Evolutionary conservation across 2,888 invertebrate species (phyloP).

Genomic region (Dromius quadrimaculatus): DNA sequence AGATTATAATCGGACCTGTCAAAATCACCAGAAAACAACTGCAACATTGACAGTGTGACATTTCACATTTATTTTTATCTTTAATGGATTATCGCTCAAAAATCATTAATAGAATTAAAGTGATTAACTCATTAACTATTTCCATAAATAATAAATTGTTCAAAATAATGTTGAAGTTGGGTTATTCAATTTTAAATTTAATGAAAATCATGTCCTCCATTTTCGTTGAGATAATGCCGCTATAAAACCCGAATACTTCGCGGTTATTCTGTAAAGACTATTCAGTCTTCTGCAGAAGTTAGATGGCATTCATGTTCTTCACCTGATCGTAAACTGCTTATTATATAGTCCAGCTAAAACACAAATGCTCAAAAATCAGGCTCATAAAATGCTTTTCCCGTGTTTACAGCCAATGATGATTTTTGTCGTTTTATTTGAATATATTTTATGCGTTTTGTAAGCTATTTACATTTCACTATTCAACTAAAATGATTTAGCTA

Average conservation of each 20-base stretch:
- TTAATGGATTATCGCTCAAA: conserved; percentile 35
- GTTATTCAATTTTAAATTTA: neutral
- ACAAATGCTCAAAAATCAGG: conserved; percentile 31
- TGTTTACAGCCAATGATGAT: conserved; percentile 31
- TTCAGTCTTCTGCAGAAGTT: conserved; percentile 19
- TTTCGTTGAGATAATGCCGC: conserved; percentile 8
- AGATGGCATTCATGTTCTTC: conserved; percentile 28
- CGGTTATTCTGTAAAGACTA: neutral
- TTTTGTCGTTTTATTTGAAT: conserved; percentile 30
- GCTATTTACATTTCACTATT: conserved; percentile 48
- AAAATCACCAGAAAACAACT: conserved; percentile 29
- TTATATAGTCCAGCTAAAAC: conserved; percentile 38
- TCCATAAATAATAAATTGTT: neutral
- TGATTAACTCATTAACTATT: no score
- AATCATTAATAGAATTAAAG: conserved; percentile 31
- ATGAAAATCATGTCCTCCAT: neutral
- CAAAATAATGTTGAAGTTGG: neutral
- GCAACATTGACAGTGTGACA: conserved; percentile 12
- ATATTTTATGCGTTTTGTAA: conserved; percentile 36
- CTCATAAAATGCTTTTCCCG: conserved; percentile 24
- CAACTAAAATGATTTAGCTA: conserved; percentile 34
- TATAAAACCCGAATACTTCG: conserved; percentile 9
- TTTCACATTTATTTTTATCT: conserved; percentile 39
- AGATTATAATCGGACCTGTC: conserved; percentile 44
- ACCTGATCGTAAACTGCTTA: conserved; percentile 23